Conservation (phyloP, 1,140 invertebrate species). For the Oppia nitens region DNA sequence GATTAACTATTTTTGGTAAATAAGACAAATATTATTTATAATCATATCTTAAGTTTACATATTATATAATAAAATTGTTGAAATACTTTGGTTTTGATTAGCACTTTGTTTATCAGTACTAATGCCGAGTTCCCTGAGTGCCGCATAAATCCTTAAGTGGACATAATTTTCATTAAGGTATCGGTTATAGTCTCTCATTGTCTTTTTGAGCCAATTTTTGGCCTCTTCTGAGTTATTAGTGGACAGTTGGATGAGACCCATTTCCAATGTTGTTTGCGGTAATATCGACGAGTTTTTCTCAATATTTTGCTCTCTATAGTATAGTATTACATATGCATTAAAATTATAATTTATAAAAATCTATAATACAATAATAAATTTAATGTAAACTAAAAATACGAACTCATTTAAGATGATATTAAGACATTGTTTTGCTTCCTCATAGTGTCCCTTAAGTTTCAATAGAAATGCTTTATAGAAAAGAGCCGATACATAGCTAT, state of each 20-base stretch:
- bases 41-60: neutral
- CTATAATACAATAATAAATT: neutral
- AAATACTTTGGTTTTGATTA: neutral
- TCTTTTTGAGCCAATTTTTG: slow-evolving; percentile 1
- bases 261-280: slow-evolving; percentile 8
- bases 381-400: neutral
- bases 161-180: slow-evolving; percentile 7
- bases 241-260: neutral
- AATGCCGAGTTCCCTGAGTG: slow-evolving; percentile 2
- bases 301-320: neutral
- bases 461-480: slow-evolving; percentile 5
- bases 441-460: neutral
- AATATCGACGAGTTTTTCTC: slow-evolving; percentile 5
- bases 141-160: slow-evolving; percentile 10
- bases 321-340: too few species aligned
- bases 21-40: neutral
- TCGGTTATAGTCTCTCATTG: slow-evolving; percentile 5
- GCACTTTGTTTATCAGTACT: slow-evolving; percentile 6
- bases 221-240: neutral
- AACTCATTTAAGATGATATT: neutral
- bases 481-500: slow-evolving; percentile 5
- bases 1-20: too few species aligned
- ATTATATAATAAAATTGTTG: too few species aligned
- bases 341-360: too few species aligned
- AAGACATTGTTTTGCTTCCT: neutral